Evolutionary conservation across 2,797 vertebrate genomes (phyloP), one percentile per base, ranked within the genome.

Genomic region (Prunella strophiata): DNA sequence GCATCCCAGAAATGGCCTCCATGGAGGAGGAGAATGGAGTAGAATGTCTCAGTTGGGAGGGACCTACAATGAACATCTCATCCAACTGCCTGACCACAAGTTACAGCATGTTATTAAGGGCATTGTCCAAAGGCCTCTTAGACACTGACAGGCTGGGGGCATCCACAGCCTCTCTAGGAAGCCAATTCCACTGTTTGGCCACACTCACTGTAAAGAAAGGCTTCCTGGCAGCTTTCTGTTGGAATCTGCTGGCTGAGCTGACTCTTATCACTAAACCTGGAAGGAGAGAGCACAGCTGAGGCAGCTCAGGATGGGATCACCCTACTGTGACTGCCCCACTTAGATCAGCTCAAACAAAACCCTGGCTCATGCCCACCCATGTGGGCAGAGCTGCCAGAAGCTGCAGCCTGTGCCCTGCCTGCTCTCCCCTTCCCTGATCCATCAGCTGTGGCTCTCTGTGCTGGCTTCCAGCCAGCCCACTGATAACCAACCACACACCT

Each of bases 381-480:
- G 1, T 48, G 62, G 54, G 43, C 45, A 88, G 62, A 67, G 73
- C 17, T 38, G 32, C 36, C 34, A 76, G 61, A 45, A 66, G 42
- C 29, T 72, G 50, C 61, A 86, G 57, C 10, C 43, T 11, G 6
- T 10, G 16, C 40, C 25, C 38, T 66, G 25, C 48, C 71, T 8
- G 4, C 74, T 65, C 29, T 17, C 38, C 48, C 4, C 7, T 47
- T 52, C 59, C 71, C 59, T 77, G 67, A 52, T 42, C 87, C 6
- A 2, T 76, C 71, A 45, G 0, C 59, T 4, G 0, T 32, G 59
- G 14, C 47, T 11, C 26, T n/a, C 8, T 1, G 0, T 0, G 7
- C 51, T 73, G 36, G 13, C 45, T 92, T 92, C 18, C 48, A 68
- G 23, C 18, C 34, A 85, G 18, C 16, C 26, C 57, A 30, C 38